A percentile compares a stretch with the other conserved stretches of the same genome.
Evolutionary conservation across 2,797 vertebrate species (phyloP).

Genomic region (Anolis apletophallus): DNA sequence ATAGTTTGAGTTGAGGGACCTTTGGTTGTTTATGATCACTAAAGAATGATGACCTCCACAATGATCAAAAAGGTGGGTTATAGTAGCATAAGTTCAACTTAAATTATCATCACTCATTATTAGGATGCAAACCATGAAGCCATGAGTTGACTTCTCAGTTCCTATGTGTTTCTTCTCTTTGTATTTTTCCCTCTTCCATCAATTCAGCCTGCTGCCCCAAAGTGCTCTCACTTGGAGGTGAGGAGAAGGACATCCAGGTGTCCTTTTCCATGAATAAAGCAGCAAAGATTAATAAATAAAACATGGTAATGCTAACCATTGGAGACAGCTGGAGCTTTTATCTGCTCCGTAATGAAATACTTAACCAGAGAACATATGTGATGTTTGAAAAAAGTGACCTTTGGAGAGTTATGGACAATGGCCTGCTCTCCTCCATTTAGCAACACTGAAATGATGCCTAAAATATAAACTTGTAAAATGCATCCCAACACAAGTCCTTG

Average conservation of each 20-base stretch:
- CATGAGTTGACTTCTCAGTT: not conserved
- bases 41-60: too few species aligned
- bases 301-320: constrained; percentile 50
- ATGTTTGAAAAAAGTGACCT: constrained; percentile 44
- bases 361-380: constrained; percentile 45
- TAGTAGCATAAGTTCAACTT: too few species aligned
- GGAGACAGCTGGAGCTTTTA: constrained; percentile 63
- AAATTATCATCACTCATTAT: too few species aligned
- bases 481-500: not conserved
- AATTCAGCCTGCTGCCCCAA: not conserved
- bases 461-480: not conserved
- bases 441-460: not conserved
- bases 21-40: too few species aligned
- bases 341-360: constrained; percentile 60
- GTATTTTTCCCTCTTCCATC: fast-evolving
- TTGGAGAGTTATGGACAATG: constrained; percentile 17
- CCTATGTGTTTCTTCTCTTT: too few species aligned
- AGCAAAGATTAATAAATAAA: constrained; percentile 69
- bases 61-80: too few species aligned
- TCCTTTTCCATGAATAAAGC: constrained; percentile 59
- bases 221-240: constrained; percentile 46
- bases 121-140: too few species aligned
- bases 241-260: constrained; percentile 47
- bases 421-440: not conserved
- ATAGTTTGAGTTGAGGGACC: too few species aligned